Evolutionary conservation across 2,113 vertebrate species (phyloP), one percentile per base, ranked within the genome.

Genomic region (Fregetta grallaria): DNA sequence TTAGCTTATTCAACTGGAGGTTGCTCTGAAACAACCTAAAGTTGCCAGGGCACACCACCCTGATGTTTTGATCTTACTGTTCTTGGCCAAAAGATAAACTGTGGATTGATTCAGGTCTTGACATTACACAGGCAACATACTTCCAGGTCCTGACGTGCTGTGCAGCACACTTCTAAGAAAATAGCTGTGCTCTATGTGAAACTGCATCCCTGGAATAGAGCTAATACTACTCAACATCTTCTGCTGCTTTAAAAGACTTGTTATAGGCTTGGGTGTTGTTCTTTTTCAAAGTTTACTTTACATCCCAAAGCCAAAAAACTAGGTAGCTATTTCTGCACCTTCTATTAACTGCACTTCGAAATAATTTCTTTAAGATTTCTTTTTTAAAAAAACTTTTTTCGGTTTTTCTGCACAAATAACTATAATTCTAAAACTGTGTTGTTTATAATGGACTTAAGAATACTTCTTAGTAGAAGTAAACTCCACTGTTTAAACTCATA

Each of bases 111-210:
- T 97, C 91, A 68, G 79, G 86, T 79, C 93, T 45, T 91, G 97
- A 94, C 95, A 96, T 95, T 83, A 96, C 94, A 78, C 86, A 90
- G 66, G 63, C 83, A 95, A 22, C 72, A 83, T 83, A 94, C 89
- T 97, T 97, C 97, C 97, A 96, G 97, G 96, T 97, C 96, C 72
- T 74, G 95, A 92, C 66, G 82, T 34, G 76, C 92, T 82, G 76
- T 83, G 93, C 73, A 94, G 83, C 85, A 92, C 94, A 38, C 59
- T 94, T 80, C 68, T 38, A 44, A 77, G 86, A 68, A 92, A 88
- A 90, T 45, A 45, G 53, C 53, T 79, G 40, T n/a, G 66, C 75
- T 86, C 55, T 10, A 34, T 15, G 72, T 90, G 90, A 45, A 92
- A 66, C 47, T 40, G 26, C 73, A 19, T 2, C 3, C 13, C 50